Conservation (phyloP, 2,888 invertebrate genomes). For the Iselma pallidipennis region DNA sequence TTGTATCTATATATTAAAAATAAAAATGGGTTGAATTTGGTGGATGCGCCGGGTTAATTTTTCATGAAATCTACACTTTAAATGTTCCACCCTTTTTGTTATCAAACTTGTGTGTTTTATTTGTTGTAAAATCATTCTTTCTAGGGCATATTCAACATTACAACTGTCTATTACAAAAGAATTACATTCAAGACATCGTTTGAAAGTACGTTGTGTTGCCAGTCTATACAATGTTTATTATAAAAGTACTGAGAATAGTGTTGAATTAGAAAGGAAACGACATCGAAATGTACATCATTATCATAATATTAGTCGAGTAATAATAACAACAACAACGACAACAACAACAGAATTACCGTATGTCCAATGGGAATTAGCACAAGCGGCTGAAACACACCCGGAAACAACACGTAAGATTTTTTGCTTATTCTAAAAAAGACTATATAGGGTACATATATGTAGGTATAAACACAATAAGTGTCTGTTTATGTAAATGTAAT, state of each 20-base stretch:
- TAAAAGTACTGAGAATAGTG: slow-evolving; percentile 68
- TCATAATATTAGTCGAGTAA: not conserved
- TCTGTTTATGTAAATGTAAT: not conserved
- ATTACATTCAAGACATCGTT: slow-evolving; percentile 45
- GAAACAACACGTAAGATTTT: not conserved
- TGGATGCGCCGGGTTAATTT: no score
- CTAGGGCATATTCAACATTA: slow-evolving; percentile 47
- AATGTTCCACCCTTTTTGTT: no score
- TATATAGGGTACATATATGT: not conserved
- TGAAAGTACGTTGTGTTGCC: slow-evolving; percentile 67
- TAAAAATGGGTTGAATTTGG: no score
- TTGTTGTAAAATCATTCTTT: no score
- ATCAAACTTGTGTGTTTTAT: no score
- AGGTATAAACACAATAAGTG: not conserved
- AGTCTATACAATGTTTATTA: slow-evolving; percentile 69
- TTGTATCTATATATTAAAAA: no score
- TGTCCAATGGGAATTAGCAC: not conserved
- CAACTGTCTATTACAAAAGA: slow-evolving; percentile 46
- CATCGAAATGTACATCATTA: slow-evolving; percentile 4
- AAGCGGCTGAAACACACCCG: slow-evolving; percentile 1
- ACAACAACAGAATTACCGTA: not conserved
- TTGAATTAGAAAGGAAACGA: slow-evolving; percentile 60
- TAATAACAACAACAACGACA: not conserved
- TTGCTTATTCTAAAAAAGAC: not conserved
- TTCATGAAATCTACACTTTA: no score